Evolutionary conservation across 2,888 invertebrate species (phyloP).

Genomic region (Entomobrya multifasciata): DNA sequence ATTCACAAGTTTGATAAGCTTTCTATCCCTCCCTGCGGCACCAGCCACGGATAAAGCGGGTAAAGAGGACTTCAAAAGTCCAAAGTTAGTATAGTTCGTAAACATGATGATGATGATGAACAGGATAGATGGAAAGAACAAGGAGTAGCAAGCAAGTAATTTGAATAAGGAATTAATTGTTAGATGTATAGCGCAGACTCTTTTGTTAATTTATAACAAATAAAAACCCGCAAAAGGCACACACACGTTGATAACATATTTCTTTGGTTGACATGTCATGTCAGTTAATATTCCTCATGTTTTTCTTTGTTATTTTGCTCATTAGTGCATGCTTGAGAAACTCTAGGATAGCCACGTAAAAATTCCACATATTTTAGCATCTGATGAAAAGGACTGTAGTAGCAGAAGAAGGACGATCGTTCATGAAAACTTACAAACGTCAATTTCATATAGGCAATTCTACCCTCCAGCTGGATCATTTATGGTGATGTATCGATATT

Average conservation of each 20-base stretch:
- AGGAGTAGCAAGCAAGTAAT: background rate
- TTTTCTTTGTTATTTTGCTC: no score
- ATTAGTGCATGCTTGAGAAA: no score
- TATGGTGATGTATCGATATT: conserved; percentile 47
- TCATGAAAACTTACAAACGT: conserved; percentile 73
- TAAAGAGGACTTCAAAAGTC: conserved; percentile 77
- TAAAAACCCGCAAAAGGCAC: no score
- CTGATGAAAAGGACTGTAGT: no score
- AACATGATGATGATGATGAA: conserved; percentile 74
- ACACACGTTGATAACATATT: no score
- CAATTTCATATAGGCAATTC: conserved; percentile 75
- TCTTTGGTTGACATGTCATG: no score
- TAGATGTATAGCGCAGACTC: no score
- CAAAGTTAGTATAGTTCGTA: conserved; percentile 78
- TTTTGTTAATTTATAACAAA: no score
- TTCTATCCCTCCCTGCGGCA: conserved; percentile 78
- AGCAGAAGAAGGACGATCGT: background rate
- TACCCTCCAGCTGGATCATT: conserved; percentile 76
- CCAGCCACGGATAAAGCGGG: conserved; percentile 78
- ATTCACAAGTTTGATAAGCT: conserved; percentile 71
- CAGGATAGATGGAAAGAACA: background rate
- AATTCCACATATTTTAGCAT: no score
- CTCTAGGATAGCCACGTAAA: no score
- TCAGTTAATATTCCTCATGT: no score
- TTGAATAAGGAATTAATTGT: no score